These are phyloP conservation scores for Diprion similis DNA, from an alignment of 1,140 invertebrate genomes.

Conservation along the genomic window DNA sequence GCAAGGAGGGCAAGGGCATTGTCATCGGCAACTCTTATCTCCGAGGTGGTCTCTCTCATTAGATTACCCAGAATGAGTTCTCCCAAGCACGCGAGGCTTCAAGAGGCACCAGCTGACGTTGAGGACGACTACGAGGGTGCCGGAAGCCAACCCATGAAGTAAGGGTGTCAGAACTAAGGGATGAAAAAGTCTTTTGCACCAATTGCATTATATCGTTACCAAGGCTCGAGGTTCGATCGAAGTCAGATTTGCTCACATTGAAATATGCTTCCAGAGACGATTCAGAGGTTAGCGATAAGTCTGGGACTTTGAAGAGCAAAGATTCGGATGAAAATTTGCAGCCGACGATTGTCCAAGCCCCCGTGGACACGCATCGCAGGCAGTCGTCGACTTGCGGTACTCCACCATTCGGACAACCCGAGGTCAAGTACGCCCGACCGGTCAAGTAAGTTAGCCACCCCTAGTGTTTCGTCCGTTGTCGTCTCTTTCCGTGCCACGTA, in stretches of 20 bases:
- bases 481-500: too few relatives aligned
- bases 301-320: conserved; percentile 40
- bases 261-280: conserved; percentile 37
- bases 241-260: too few relatives aligned
- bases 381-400: conserved; percentile 40
- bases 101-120: conserved; percentile 41
- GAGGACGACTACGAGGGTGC: conserved; percentile 52
- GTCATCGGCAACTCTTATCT: conserved; percentile 69
- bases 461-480: conserved; percentile 31
- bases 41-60: conserved; percentile 74
- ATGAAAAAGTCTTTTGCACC: background rate
- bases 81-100: conserved; percentile 45
- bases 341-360: conserved; percentile 44
- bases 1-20: conserved; percentile 57
- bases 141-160: conserved; percentile 50
- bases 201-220: background rate
- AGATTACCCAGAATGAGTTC: conserved; percentile 47
- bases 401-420: conserved; percentile 44
- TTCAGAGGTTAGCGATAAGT: conserved; percentile 43
- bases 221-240: too few relatives aligned
- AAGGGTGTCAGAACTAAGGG: conserved; percentile 21
- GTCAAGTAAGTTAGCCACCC: conserved; percentile 50
- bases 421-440: conserved; percentile 57
- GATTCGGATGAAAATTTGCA: conserved; percentile 42
- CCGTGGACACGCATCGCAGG: conserved; percentile 37